phyloP scores from a whole-genome alignment of 2,797 vertebrate species.

The Pantherophis alleghaniensis region DNA sequence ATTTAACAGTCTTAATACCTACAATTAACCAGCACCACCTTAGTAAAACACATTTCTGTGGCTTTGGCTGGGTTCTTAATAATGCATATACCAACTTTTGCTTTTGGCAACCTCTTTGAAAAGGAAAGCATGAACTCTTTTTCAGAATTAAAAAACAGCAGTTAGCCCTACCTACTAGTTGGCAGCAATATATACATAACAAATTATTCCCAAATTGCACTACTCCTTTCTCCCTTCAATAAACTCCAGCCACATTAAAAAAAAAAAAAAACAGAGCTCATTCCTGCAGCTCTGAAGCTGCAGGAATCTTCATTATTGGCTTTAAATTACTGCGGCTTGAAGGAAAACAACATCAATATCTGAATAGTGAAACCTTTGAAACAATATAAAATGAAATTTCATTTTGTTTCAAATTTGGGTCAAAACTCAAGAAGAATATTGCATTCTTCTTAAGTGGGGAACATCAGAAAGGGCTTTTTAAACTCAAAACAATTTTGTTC shows the following conservation, averaged over 20 bases:
- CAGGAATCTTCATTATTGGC: not conserved
- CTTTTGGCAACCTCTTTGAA: not conserved
- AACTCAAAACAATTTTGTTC: not conserved
- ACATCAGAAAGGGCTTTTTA: not conserved
- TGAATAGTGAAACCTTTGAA: not conserved
- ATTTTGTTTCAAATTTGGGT: not conserved
- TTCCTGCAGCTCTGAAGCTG: not conserved
- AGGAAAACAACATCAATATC: not conserved
- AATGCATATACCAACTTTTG: not conserved
- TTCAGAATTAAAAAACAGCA: not conserved
- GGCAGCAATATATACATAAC: not conserved
- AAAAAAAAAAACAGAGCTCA: not conserved
- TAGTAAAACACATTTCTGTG: not conserved
- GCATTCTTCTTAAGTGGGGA: not conserved
- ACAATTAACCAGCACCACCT: not conserved
- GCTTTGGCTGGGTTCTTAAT: not conserved
- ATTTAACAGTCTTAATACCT: not conserved
- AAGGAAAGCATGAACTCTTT: not conserved
- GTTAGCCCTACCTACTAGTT: not conserved
- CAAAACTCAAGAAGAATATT: not conserved
- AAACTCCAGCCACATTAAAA: not conserved
- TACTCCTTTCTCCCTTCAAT: not conserved
- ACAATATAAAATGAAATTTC: not conserved
- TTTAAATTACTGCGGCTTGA: not conserved
- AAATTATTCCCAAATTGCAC: not conserved